Conservation (phyloP, 2,113 vertebrate species). For the Elephas maximus region DNA sequence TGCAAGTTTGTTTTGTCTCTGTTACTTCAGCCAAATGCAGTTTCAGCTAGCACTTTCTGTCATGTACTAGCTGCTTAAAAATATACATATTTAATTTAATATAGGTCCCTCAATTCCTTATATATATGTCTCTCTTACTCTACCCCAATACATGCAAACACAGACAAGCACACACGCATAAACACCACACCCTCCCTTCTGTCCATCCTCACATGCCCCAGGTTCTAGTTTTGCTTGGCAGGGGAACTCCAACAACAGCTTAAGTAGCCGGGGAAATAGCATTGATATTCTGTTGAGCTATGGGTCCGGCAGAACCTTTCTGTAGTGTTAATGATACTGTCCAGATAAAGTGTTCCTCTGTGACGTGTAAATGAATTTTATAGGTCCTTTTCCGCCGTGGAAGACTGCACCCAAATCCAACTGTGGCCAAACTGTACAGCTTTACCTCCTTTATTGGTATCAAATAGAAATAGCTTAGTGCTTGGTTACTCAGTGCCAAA, state of each 20-base stretch:
- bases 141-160: background rate
- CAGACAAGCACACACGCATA: no score
- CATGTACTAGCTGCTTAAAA: background rate
- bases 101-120: background rate
- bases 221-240: constrained; percentile 39
- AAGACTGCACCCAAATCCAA: background rate
- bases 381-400: background rate
- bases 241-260: background rate
- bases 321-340: background rate
- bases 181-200: background rate
- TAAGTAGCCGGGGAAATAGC: constrained; percentile 1
- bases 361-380: background rate
- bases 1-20: constrained; percentile 4
- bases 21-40: background rate
- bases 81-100: background rate
- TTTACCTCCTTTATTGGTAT: background rate
- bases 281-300: background rate
- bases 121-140: background rate
- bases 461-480: background rate
- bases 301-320: background rate
- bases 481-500: background rate
- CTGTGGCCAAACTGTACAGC: background rate
- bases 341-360: background rate
- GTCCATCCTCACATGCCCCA: background rate
- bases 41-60: background rate